Percentiles rank a stretch among this genome's conserved stretches.
Evolutionary conservation across 2,888 invertebrate species (phyloP).

Genomic region (Chalcis sispes): DNA sequence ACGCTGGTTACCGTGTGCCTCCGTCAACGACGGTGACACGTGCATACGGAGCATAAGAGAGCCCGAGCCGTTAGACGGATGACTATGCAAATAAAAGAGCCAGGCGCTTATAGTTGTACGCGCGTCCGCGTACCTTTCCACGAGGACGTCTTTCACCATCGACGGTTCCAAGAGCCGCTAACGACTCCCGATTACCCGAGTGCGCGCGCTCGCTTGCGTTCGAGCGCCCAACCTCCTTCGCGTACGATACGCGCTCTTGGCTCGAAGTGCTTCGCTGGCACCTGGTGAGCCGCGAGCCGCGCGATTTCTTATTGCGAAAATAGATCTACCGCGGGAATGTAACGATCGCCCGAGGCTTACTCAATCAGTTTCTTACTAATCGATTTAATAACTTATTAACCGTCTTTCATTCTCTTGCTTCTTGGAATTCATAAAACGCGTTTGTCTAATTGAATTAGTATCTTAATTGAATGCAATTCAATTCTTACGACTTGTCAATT

Average conservation of each 20-base stretch:
- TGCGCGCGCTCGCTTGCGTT: no score
- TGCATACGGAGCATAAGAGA: neutral
- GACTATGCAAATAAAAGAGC: constrained; percentile 53
- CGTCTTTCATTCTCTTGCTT: constrained; percentile 2
- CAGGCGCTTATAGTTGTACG: neutral
- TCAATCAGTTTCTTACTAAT: neutral
- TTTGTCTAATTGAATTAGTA: constrained; percentile 17
- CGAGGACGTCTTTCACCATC: constrained; percentile 34
- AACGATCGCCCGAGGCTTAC: neutral
- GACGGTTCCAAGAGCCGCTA: constrained; percentile 39
- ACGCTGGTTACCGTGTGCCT: neutral
- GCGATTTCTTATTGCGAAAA: neutral
- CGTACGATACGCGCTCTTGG: neutral
- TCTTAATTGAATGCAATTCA: neutral
- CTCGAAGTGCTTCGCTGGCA: neutral
- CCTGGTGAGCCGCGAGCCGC: neutral
- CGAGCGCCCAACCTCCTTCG: no score
- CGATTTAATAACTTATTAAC: constrained; percentile 14
- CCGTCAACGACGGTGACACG: neutral
- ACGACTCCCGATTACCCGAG: constrained; percentile 15
- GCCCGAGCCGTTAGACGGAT: constrained; percentile 43
- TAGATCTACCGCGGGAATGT: constrained; percentile 10
- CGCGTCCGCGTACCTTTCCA: constrained; percentile 8
- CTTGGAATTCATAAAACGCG: neutral
- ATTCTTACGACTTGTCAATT: no score